Percentiles rank a stretch among this genome's conserved stretches.
Conservation (phyloP, 2,888 invertebrate genomes). For the Lepidocyrtinus sp. region DNA sequence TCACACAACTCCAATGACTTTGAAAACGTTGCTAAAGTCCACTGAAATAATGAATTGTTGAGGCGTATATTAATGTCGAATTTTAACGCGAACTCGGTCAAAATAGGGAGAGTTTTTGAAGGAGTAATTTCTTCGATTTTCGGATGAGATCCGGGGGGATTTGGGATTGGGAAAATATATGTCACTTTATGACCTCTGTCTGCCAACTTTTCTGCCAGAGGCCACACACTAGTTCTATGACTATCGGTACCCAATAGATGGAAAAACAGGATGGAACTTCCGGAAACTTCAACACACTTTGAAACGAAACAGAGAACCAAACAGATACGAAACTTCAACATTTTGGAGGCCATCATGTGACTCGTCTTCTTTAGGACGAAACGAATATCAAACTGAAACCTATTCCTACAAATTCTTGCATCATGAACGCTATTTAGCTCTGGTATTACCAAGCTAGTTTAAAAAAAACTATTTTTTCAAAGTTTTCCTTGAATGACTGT, state of each 20-base stretch:
- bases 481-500: no score
- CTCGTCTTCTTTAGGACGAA: no score
- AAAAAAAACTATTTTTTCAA: no score
- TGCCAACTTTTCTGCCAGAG: neutral
- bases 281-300: neutral
- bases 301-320: no score
- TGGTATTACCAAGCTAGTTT: no score
- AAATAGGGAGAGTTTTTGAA: neutral
- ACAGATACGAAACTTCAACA: no score
- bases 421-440: no score
- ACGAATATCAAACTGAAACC: no score
- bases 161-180: slow-evolving; percentile 16
- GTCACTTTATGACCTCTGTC: slow-evolving; percentile 17
- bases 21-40: neutral
- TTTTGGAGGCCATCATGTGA: no score
- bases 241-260: neutral
- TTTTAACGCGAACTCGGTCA: neutral
- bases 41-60: neutral
- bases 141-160: neutral
- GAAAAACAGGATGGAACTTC: slow-evolving; percentile 14
- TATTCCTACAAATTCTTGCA: no score
- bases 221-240: slow-evolving; percentile 16
- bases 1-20: slow-evolving; percentile 7
- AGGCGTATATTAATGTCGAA: slow-evolving; percentile 30
- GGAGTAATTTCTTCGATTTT: slow-evolving; percentile 34